Conservation (phyloP, 2,797 vertebrate genomes). For the Diplodus sargus region DNA sequence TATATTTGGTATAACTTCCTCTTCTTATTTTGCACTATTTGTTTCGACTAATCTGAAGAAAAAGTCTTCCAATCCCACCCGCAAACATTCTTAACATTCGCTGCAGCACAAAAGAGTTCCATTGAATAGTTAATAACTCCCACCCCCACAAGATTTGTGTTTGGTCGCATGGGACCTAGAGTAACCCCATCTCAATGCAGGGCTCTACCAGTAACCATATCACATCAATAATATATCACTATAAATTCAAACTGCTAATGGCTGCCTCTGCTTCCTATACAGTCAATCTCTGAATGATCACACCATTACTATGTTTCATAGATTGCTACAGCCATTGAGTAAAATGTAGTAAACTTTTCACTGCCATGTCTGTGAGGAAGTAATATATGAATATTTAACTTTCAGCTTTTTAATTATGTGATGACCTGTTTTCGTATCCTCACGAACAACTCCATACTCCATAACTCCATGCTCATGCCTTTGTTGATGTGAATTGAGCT, state of each 20-base stretch:
- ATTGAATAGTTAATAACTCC: no score
- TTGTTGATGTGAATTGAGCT: conserved; percentile 4
- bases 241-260: neutral
- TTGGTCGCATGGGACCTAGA: no score
- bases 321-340: neutral
- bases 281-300: neutral
- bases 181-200: no score
- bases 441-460: neutral
- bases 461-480: neutral
- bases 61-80: no score
- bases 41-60: no score
- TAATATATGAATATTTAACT: neutral
- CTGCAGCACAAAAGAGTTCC: no score
- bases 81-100: no score
- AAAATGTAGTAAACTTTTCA: neutral
- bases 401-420: neutral
- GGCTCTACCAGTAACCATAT: neutral
- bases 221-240: neutral
- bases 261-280: neutral
- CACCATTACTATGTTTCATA: neutral
- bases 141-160: no score
- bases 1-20: no score
- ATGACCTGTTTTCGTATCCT: neutral
- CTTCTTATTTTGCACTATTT: no score
- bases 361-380: neutral